A percentile compares a stretch with the other conserved stretches of the same genome.
Evolutionary conservation across 2,113 vertebrate genomes (phyloP).

Genomic region (Pterophyllum scalare): DNA sequence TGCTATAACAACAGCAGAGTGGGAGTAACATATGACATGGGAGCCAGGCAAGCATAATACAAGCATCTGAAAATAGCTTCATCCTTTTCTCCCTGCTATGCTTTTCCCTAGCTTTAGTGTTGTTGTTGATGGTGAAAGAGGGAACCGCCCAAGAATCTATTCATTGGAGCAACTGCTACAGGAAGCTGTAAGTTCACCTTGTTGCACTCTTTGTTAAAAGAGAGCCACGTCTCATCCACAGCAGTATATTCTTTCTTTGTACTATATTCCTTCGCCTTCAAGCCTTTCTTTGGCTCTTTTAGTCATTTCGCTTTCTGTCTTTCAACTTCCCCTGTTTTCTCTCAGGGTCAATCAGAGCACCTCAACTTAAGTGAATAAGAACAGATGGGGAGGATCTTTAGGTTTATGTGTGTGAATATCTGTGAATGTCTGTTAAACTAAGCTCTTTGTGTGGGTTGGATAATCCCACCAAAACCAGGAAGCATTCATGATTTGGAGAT

Average conservation of each 20-base stretch:
- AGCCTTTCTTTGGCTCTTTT: constrained; percentile 13
- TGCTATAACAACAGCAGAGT: constrained; percentile 49
- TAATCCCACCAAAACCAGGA: constrained; percentile 59
- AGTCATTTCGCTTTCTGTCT: constrained; percentile 1
- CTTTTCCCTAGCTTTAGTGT: constrained; percentile 87
- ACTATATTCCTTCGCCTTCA: neutral
- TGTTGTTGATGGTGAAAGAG: constrained; percentile 92
- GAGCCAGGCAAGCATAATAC: constrained; percentile 56
- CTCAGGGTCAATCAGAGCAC: constrained; percentile 28
- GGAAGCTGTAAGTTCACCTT: constrained; percentile 89
- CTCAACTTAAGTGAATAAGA: constrained; percentile 50
- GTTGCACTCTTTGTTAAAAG: constrained; percentile 15
- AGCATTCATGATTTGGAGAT: constrained; percentile 39
- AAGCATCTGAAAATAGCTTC: constrained; percentile 69
- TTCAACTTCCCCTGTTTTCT: constrained; percentile 14
- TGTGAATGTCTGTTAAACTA: constrained; percentile 44
- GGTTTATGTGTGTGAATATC: constrained; percentile 32
- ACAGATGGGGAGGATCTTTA: constrained; percentile 49
- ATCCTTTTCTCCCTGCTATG: constrained; percentile 43
- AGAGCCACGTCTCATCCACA: neutral
- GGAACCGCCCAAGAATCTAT: constrained; percentile 93
- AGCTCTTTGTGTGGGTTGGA: constrained; percentile 35
- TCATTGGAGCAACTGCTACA: constrained; percentile 94
- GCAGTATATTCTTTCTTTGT: neutral
- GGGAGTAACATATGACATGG: constrained; percentile 64